These are phyloP conservation scores for Cavia aperea DNA, from an alignment of 2,113 vertebrate species.

Conservation along the genomic window DNA sequence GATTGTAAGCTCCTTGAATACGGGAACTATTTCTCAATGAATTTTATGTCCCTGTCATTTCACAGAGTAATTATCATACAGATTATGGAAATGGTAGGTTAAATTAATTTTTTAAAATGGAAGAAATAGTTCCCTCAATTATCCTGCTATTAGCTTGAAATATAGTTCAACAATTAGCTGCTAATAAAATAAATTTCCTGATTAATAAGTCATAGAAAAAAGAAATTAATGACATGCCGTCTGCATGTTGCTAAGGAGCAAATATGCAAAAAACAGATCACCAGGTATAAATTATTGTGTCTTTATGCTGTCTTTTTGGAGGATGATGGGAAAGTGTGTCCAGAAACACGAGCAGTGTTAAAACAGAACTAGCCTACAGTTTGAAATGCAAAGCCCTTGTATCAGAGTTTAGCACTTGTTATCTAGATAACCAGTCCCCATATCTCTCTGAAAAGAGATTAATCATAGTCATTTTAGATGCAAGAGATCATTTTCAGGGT, in stretches of 20 bases:
- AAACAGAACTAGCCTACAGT: background rate
- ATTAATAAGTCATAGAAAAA: background rate
- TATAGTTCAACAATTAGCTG: background rate
- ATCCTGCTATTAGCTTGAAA: background rate
- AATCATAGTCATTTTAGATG: background rate
- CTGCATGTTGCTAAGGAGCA: background rate
- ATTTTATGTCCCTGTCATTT: background rate
- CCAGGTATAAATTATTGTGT: background rate
- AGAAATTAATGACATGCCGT: background rate
- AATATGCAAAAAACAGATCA: background rate
- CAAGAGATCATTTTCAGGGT: background rate
- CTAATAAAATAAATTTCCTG: background rate
- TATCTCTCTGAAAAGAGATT: background rate
- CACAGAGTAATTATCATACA: background rate
- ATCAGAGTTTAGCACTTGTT: background rate
- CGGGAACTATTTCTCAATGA: background rate
- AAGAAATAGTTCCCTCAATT: background rate
- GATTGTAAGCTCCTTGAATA: background rate
- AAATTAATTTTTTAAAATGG: background rate
- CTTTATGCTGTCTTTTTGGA: background rate
- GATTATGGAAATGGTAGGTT: background rate
- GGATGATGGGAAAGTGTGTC: background rate
- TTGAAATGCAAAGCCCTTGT: background rate
- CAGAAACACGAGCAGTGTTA: background rate
- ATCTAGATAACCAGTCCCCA: background rate